Evolutionary conservation across 2,797 vertebrate genomes (phyloP), one percentile per base, ranked within the genome.

Genomic region (Buphagus erythrorhynchus): DNA sequence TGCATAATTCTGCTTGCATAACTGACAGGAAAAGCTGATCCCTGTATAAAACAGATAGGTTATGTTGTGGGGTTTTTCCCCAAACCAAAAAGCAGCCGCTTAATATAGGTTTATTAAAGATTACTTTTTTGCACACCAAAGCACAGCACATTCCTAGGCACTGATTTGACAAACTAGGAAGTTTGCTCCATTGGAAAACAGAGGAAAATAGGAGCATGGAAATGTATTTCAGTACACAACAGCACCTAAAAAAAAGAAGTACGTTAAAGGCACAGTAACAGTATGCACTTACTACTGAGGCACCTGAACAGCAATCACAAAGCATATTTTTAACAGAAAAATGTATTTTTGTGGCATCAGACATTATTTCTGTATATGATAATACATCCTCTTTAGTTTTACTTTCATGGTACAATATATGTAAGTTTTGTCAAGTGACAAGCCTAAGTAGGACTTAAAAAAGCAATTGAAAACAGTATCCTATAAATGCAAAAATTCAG

Each of bases 41-140:
- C 93, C 98, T 96, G 93, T 84, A 86, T 26, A 91, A 92, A 92
- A 95, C 26, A 85, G 72, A 68, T 2, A 61, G 24, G 20, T 85
- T 59, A 74, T 2, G 2, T 24, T 38, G 22, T 11, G 31, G 28
- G 7, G 0, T 9, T 55, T 52, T 25, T 5, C 7, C 36, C 25
- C n/a, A 84, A 58, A 58, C 26, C 2, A 7, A 13, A 83, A 91
- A 67, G 12, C 3, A 72, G 38, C 0, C 33, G 38, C 20, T 54
- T 58, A 74, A 71, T 9, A 68, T 1, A 36, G 13, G 6, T 63
- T 85, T 54, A 55, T 79, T 51, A 83, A 77, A 80, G 43, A 29
- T n/a, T 74, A 61, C 16, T 36, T 85, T 73, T 62, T 45, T 48
- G 49, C 43, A 63, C 29, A 76, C 7, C 25, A 77, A 40, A 67